Evolutionary conservation across 2,797 vertebrate genomes (phyloP).

Genomic region (Amblyopsis hoosieri): DNA sequence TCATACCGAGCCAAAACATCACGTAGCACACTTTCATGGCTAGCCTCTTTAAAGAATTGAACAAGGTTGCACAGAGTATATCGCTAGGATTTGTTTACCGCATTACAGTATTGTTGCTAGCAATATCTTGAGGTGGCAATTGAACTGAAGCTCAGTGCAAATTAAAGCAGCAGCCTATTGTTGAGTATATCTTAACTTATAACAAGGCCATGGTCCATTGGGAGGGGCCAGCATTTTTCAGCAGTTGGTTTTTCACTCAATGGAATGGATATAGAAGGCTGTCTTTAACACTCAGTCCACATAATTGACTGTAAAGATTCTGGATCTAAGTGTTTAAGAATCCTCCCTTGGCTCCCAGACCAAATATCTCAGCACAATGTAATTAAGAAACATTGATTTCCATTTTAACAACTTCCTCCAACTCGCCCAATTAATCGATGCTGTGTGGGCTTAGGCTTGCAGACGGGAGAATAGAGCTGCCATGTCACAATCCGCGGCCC

Average conservation of each 20-base stretch:
- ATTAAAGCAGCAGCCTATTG: constrained; percentile 49
- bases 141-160: constrained; percentile 44
- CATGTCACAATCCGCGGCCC: background rate
- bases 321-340: constrained; percentile 45
- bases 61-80: constrained; percentile 3
- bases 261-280: constrained; percentile 46
- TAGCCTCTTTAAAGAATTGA: constrained; percentile 19
- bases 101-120: constrained; percentile 33
- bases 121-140: constrained; percentile 48
- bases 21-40: constrained; percentile 13
- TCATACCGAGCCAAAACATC: constrained; percentile 4
- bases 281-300: constrained; percentile 49
- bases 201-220: constrained; percentile 41
- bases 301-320: constrained; percentile 55
- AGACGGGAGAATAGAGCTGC: constrained; percentile 28
- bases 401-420: constrained; percentile 68
- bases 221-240: constrained; percentile 22
- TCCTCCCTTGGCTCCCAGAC: constrained; percentile 31
- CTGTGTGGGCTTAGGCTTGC: constrained; percentile 11
- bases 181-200: constrained; percentile 58
- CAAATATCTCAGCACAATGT: constrained; percentile 53
- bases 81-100: constrained; percentile 19
- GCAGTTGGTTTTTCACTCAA: constrained; percentile 23
- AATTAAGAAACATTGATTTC: constrained; percentile 73
- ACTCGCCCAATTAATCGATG: constrained; percentile 47